phyloP scores from a whole-genome alignment of 2,888 invertebrate genomes.

The Penaeus monodon region DNA sequence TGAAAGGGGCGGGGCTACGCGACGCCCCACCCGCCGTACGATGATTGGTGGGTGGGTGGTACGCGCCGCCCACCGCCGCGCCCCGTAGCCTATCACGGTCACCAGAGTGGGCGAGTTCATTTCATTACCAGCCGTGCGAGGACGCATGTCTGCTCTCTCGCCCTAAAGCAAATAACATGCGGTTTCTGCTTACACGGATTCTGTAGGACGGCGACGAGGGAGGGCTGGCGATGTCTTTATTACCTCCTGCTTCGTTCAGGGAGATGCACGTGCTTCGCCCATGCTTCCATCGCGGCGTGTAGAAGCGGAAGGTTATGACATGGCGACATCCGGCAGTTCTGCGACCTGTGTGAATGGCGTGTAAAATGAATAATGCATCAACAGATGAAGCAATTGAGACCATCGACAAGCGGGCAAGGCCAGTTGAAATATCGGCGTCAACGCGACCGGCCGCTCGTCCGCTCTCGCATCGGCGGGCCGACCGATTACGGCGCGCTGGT shows the following conservation, averaged over 20 bases:
- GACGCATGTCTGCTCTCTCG: slow-evolving; percentile 38
- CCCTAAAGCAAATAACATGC: slow-evolving; percentile 56
- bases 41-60: slow-evolving; percentile 23
- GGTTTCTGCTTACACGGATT: slow-evolving; percentile 50
- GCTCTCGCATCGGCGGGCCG: no score
- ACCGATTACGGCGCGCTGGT: background rate
- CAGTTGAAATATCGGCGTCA: slow-evolving; percentile 43
- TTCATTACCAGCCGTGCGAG: slow-evolving; percentile 45
- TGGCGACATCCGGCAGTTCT: slow-evolving; percentile 37
- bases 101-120: slow-evolving; percentile 23
- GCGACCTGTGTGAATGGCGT: slow-evolving; percentile 45
- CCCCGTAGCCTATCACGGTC: slow-evolving; percentile 32
- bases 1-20: slow-evolving; percentile 23
- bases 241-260: no score
- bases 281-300: no score
- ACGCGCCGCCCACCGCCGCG: slow-evolving; percentile 39
- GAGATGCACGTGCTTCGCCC: no score
- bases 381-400: slow-evolving; percentile 57
- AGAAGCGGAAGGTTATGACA: no score
- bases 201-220: no score
- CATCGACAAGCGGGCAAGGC: slow-evolving; percentile 43
- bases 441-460: background rate
- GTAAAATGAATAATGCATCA: slow-evolving; percentile 55
- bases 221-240: no score
- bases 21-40: slow-evolving; percentile 14